Evolutionary conservation across 2,888 invertebrate species (phyloP).

Genomic region (Galerucella pusilla): DNA sequence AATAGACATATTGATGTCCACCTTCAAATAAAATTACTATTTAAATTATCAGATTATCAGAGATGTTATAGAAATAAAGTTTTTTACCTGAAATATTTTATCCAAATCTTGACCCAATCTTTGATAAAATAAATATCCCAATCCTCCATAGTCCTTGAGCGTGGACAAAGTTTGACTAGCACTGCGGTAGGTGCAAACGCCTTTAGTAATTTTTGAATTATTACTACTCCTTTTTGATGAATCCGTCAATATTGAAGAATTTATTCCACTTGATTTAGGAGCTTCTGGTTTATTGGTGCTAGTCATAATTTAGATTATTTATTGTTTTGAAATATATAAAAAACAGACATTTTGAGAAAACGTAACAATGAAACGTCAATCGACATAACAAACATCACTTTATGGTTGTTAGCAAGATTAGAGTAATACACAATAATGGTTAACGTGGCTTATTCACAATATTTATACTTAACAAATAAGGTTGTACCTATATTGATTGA

Average conservation of each 20-base stretch:
- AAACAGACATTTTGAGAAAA: neutral
- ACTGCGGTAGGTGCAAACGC: conserved; percentile 15
- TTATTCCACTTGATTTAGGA: neutral
- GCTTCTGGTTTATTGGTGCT: neutral
- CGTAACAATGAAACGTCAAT: neutral
- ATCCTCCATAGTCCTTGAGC: conserved; percentile 49
- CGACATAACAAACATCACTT: neutral
- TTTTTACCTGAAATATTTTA: conserved; percentile 55
- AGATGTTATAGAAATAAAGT: neutral
- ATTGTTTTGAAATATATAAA: neutral
- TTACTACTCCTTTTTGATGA: neutral
- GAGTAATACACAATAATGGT: too few relatives aligned
- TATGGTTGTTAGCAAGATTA: neutral
- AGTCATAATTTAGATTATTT: conserved; percentile 4
- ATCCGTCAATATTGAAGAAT: neutral
- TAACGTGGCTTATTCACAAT: too few relatives aligned
- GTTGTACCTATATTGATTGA: too few relatives aligned
- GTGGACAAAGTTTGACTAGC: conserved; percentile 27
- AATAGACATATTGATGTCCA: conserved; percentile 55
- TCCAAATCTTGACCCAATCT: conserved; percentile 49
- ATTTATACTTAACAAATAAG: too few relatives aligned
- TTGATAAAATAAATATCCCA: conserved; percentile 54
- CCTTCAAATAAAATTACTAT: conserved; percentile 46
- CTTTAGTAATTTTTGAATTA: neutral
- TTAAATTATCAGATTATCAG: neutral